A percentile compares a stretch with the other conserved stretches of the same genome.
phyloP scores from a whole-genome alignment of 2,113 vertebrate species.

The Tragelaphus strepsiceros region DNA sequence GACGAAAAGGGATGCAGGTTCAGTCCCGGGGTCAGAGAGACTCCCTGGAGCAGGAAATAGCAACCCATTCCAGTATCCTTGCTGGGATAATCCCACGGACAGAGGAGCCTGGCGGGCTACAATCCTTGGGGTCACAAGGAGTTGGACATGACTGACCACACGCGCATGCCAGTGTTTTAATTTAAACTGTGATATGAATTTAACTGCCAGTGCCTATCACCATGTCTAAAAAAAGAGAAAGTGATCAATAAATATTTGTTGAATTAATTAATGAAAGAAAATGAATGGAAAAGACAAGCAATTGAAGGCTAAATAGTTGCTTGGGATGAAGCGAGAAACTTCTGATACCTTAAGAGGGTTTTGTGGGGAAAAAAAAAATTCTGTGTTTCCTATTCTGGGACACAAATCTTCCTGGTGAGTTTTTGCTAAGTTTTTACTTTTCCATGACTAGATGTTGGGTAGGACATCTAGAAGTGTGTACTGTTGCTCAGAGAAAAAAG shows the following conservation, averaged over 20 bases:
- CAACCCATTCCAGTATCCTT: not conserved
- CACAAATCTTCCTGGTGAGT: not conserved
- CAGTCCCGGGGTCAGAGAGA: not conserved
- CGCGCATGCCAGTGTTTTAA: not conserved
- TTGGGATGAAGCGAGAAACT: not conserved
- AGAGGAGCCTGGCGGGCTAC: not conserved
- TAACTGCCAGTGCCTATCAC: not conserved
- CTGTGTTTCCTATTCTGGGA: not conserved
- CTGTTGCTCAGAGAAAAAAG: not conserved
- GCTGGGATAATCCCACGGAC: not conserved
- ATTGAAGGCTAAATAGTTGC: not conserved
- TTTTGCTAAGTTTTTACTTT: slow-evolving; percentile 26
- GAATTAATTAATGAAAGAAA: not conserved
- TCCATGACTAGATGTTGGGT: not conserved
- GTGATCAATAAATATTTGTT: not conserved
- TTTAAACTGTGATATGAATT: not conserved
- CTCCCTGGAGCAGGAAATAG: not conserved
- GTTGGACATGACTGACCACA: not conserved
- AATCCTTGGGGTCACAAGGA: not conserved
- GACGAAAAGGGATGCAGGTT: rapidly evolving
- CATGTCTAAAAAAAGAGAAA: not conserved
- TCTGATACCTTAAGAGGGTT: not conserved
- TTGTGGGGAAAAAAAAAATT: not conserved
- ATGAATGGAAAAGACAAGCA: not conserved
- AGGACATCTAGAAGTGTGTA: not conserved